Evolutionary conservation across 2,113 vertebrate genomes (phyloP), one percentile per base, ranked within the genome.

Genomic region (Eudorcas thomsonii): DNA sequence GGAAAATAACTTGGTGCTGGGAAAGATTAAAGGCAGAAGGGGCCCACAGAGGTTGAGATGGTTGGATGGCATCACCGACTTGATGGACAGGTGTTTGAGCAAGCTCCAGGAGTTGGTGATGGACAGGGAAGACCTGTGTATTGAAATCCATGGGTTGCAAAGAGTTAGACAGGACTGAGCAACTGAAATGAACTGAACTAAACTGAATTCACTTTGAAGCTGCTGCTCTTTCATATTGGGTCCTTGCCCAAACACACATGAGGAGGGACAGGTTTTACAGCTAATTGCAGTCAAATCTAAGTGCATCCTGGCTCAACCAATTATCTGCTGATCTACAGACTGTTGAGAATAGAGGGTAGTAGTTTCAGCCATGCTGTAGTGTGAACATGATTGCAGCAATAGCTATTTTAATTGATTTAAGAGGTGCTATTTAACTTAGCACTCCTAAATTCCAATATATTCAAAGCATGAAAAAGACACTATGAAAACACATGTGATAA

Each of bases 91-190:
- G n/a, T 36, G n/a, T 71, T 21, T 71, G 64, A 71, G 64, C n/a
- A 36, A 71, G 4, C 19, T 36, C 64, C n/a, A 36, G n/a, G 19
- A 36, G 17, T 3, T 71, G 19, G n/a, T 71, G 64, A 23, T 36
- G n/a, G 64, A 71, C n/a, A 71, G n/a, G 64, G n/a, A 36, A 36
- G 9, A 23, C 19, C 19, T 36, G n/a, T 36, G 9, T 36, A 23
- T 19, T 71, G 19, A n/a, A 36, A 11, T 36, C 19, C 64, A 71
- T 1, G 9, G n/a, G 9, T 23, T 36, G n/a, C 64, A 23, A 71
- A 71, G n/a, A 71, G 64, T 36, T 2, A 0, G 19, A 71, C 2
- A 39, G 0, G 4, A 39, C 67, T 39, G n/a, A 71, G 2, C 1
- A 5, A 39, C 64, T 36, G n/a, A 64, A n/a, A 4, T 64, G 62